A percentile compares a stretch with the other conserved stretches of the same genome.
These are phyloP conservation scores for Brachypteracias leptosomus DNA, from an alignment of 2,113 vertebrate genomes.

Conservation along the genomic window DNA sequence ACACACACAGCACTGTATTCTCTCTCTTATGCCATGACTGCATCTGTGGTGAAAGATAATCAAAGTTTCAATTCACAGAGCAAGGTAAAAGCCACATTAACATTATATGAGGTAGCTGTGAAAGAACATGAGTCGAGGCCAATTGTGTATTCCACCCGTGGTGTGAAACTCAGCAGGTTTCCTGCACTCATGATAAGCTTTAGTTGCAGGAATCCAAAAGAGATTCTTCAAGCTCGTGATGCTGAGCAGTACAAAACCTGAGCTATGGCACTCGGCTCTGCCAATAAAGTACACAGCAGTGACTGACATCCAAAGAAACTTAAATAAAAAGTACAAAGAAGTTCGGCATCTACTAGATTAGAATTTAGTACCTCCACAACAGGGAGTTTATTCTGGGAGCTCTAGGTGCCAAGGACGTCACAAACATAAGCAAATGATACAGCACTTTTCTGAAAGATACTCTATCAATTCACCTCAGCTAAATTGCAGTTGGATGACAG, in stretches of 20 bases:
- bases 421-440: neutral
- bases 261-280: neutral
- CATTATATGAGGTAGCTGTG: neutral
- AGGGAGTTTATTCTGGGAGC: neutral
- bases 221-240: neutral
- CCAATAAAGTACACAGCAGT: neutral
- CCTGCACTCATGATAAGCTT: neutral
- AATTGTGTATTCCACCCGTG: neutral
- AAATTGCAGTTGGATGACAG: neutral
- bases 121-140: neutral
- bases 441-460: neutral
- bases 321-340: neutral
- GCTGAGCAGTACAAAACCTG: neutral
- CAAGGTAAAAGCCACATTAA: neutral
- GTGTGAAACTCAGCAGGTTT: neutral
- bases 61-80: neutral
- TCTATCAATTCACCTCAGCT: neutral
- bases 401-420: neutral
- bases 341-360: neutral
- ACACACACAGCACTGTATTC: neutral
- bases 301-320: neutral
- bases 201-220: neutral
- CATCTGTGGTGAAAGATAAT: neutral
- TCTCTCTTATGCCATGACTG: neutral
- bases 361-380: neutral